Base-by-base conservation (phyloP, 2,888 invertebrate genomes). In the Marasmarcha lunaedactyla region DNA sequence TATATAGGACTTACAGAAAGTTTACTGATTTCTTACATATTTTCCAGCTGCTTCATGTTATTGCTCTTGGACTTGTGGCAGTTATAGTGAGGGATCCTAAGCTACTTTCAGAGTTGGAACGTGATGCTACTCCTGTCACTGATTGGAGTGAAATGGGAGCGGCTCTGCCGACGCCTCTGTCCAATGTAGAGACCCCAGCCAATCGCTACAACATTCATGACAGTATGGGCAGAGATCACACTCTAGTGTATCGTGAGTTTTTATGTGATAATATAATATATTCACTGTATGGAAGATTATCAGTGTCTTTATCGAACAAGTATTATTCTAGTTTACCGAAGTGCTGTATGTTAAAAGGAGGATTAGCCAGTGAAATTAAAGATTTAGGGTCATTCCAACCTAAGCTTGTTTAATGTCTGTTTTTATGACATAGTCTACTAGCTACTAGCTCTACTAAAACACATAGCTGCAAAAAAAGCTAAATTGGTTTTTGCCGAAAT, bases 61-160 rank as follows among this genome's bases (percentile, higher is more conserved):
- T 93, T 54, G 90, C 91, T 0, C 69, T 94, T 49, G 90, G 90
- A 36, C 87, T 92, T 46, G 70, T 93, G 52, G 91, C 91, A 11
- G 86, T 91, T 36, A 86, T 92, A 38, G 87, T 92, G 63, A 86
- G 90, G 37, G 90, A 92, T 63, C 91, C 92, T 14, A 87, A 88
- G 36, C 84, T 90, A 50, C 78, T 90, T 54, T 85, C 87, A 39
- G 87, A 88, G 50, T 63, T 88, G 43, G 86, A 87, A 49, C 71
- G 79, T 0, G 87, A 86, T 47, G 74, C 84, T 0, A 71, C 83
- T 3, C 65, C 73, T 0, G 54, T 79, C 0, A 57, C 67, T 0
- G 68, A 71, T 44, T 73, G 68, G 72, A 56, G 64, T 34, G 74
- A 78, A 37, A 63, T 74, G 13, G 70, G 71, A 3, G 78, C 74